Base-by-base conservation (phyloP, 2,113 vertebrate species). In the Pteruthius melanotis region DNA sequence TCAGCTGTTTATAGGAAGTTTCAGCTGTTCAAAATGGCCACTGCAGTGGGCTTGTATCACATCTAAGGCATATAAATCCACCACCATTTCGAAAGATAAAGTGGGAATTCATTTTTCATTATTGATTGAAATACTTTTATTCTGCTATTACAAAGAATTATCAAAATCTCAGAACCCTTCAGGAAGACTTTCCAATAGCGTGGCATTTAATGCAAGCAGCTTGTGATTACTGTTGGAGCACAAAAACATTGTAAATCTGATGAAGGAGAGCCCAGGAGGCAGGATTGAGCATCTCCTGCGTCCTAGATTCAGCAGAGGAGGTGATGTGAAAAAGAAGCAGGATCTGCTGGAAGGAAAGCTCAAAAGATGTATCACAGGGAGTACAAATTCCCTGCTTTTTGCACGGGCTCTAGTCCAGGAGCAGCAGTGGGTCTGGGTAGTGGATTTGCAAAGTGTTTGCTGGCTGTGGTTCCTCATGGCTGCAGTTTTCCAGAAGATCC, bases 261-360 rank as follows among this genome's bases (percentile, higher is more conserved):
- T 57, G 81, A 88, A n/a, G 1, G 14, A 57, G 74, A 94, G 91
- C 78, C 89, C 94, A 91, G 93, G 71, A 95, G 91, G 83, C 82
- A 94, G 91, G 75, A 91, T 7, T 81, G 83, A 91, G 77, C 86
- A 52, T 79, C 84, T 90, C 60, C 74, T 0, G 13, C 1, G 11
- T 75, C 87, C 87, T 78, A 78, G 47, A 94, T 96, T 95, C 66
- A 26, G 64, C 1, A 56, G 70, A 78, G 74, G 74, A 89, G 35
- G 60, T 76, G 92, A 89, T 79, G 61, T 76, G 74, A 75, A 70
- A 78, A 91, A 71, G 87, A 44, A 93, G 84, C 52, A 8, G 84
- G 81, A 82, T 84, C 69, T 89, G 84, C 81, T 82, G 84, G 90
- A 87, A 87, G 61, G 81, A 63, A 71, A 78, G 37, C 87, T 91